A percentile compares a stretch with the other conserved stretches of the same genome.
phyloP scores from a whole-genome alignment of 2,797 vertebrate species.

The Sarcoramphus papa region DNA sequence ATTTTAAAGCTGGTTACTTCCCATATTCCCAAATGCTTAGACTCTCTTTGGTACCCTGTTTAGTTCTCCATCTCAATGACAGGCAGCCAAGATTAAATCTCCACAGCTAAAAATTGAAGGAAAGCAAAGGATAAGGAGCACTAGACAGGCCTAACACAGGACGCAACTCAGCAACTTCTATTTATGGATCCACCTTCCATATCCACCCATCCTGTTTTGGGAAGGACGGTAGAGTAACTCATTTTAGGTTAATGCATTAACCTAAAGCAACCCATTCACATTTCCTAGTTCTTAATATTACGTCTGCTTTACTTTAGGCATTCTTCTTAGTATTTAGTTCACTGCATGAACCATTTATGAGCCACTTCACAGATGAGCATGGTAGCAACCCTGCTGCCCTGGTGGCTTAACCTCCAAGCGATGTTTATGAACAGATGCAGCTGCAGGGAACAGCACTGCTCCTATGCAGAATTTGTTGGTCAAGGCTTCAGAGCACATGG shows the following conservation, averaged over 20 bases:
- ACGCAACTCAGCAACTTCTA: constrained; percentile 22
- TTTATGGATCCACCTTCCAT: constrained; percentile 1
- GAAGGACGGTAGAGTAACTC: neutral
- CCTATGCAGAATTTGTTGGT: neutral
- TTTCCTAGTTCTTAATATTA: neutral
- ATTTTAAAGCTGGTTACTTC: neutral
- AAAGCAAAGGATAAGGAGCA: neutral
- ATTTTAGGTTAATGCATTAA: neutral
- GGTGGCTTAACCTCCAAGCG: neutral
- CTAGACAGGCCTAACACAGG: neutral
- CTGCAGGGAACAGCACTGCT: neutral
- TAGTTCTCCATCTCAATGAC: neutral
- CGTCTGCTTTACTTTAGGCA: neutral
- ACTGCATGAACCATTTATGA: neutral
- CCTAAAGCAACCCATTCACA: neutral
- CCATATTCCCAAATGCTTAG: neutral
- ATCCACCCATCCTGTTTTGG: constrained; percentile 26
- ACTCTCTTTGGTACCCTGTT: neutral
- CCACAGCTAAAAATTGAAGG: neutral
- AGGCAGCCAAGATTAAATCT: neutral
- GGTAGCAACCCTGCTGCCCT: neutral
- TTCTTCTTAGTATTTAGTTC: neutral
- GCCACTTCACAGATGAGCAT: neutral
- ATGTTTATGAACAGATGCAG: neutral
- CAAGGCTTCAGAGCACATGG: neutral